These are phyloP conservation scores for Proisotoma minuta DNA, from an alignment of 2,888 invertebrate species.

Conservation along the genomic window DNA sequence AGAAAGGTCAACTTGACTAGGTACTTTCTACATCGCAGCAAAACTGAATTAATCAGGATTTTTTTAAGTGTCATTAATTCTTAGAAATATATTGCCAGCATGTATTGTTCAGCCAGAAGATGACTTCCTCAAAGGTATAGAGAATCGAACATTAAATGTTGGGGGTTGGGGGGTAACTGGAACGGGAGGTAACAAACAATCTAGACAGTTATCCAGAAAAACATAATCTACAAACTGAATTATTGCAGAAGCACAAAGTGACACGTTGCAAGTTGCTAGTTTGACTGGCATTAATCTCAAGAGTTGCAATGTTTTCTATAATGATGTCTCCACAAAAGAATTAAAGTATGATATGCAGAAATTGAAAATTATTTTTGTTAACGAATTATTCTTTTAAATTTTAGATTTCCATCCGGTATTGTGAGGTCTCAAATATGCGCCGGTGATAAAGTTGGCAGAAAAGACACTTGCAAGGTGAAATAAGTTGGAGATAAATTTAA, in stretches of 20 bases:
- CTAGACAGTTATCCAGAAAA: neutral
- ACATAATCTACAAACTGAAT: neutral
- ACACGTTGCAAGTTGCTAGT: conserved; percentile 36
- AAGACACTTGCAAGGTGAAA: conserved; percentile 41
- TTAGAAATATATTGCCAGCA: conserved; percentile 51
- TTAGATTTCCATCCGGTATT: conserved; percentile 38
- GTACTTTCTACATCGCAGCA: too few relatives aligned
- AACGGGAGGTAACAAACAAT: conserved; percentile 26
- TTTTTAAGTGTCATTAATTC: neutral
- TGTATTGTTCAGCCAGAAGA: conserved; percentile 60
- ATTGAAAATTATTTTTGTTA: neutral
- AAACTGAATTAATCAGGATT: too few relatives aligned
- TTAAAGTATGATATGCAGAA: conserved; percentile 12
- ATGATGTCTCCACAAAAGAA: conserved; percentile 16
- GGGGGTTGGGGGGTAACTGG: conserved; percentile 40
- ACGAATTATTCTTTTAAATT: conserved; percentile 4
- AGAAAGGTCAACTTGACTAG: conserved; percentile 23
- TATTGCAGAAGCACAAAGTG: conserved; percentile 31
- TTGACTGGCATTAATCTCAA: conserved; percentile 20
- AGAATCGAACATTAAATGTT: conserved; percentile 22
- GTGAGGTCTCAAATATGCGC: conserved; percentile 39
- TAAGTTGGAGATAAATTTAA: neutral
- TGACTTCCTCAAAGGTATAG: conserved; percentile 50
- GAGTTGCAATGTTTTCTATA: conserved; percentile 27
- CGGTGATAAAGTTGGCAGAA: conserved; percentile 21